phyloP scores from a whole-genome alignment of 2,888 invertebrate genomes.

The Hemicrepidius hirtus region DNA sequence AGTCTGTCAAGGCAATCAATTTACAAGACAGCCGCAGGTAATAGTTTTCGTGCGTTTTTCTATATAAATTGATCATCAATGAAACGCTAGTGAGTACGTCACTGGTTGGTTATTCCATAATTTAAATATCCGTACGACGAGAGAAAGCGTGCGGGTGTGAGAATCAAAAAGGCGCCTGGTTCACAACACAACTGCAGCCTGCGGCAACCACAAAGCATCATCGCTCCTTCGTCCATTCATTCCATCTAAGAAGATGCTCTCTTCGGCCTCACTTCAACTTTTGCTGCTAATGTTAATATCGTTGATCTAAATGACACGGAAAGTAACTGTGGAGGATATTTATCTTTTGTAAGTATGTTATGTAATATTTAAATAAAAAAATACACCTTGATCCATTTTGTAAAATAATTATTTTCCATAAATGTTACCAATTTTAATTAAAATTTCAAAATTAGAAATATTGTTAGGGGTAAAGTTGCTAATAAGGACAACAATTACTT shows the following conservation, averaged over 20 bases:
- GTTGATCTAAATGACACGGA: background rate
- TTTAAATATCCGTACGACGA: constrained; percentile 50
- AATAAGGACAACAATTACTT: no score
- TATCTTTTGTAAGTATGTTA: no score
- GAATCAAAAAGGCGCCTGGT: constrained; percentile 69
- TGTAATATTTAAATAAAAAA: no score
- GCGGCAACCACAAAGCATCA: constrained; percentile 59
- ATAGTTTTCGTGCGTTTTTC: constrained; percentile 30
- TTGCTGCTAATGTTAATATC: constrained; percentile 16
- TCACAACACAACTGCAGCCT: constrained; percentile 68
- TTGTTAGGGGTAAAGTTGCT: no score
- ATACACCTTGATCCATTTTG: no score
- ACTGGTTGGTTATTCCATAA: constrained; percentile 45
- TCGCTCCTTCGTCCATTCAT: constrained; percentile 37
- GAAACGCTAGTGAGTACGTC: constrained; percentile 46
- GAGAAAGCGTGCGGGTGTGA: constrained; percentile 71
- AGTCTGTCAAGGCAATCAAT: constrained; percentile 29
- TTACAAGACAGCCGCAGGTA: constrained; percentile 15
- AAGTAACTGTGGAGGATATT: no score
- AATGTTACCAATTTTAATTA: no score
- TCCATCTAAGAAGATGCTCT: constrained; percentile 23
- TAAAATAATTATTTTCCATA: no score
- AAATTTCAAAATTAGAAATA: no score
- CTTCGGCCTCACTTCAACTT: background rate
- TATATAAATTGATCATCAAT: constrained; percentile 40